These are phyloP conservation scores for Eupeodes luniger DNA, from an alignment of 2,888 invertebrate species.

Conservation along the genomic window DNA sequence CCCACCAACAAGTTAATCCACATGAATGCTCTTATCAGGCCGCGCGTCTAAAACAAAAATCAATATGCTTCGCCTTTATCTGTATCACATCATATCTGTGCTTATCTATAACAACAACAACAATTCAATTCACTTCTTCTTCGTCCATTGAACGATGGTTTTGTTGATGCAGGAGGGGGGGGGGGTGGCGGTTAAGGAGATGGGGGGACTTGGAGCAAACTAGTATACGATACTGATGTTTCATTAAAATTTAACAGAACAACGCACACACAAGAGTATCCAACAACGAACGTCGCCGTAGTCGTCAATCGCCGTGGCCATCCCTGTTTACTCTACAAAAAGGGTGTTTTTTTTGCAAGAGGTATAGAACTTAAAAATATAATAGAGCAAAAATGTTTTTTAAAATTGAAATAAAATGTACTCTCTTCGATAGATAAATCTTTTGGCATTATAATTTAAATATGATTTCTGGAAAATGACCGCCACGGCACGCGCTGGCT, in stretches of 20 bases:
- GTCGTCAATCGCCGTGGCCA: background rate
- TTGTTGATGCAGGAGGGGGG: background rate
- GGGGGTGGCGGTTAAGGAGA: background rate
- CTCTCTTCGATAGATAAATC: too few relatives aligned
- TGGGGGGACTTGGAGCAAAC: background rate
- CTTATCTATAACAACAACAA: slow-evolving; percentile 48
- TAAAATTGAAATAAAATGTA: too few relatives aligned
- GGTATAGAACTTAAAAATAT: too few relatives aligned
- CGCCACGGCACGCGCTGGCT: too few relatives aligned
- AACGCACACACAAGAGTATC: slow-evolving; percentile 39
- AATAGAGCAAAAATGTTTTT: too few relatives aligned
- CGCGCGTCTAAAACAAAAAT: slow-evolving; percentile 50
- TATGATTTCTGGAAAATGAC: too few relatives aligned
- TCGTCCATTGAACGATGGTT: background rate
- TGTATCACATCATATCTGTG: slow-evolving; percentile 53
- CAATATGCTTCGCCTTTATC: slow-evolving; percentile 57
- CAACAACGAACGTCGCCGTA: background rate
- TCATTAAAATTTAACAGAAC: slow-evolving; percentile 67
- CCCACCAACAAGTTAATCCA: slow-evolving; percentile 38
- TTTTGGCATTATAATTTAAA: too few relatives aligned
- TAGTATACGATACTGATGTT: slow-evolving; percentile 32
- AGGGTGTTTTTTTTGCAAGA: too few relatives aligned
- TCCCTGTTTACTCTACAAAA: background rate
- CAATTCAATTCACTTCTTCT: slow-evolving; percentile 16
- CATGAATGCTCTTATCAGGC: slow-evolving; percentile 50